Evolutionary conservation across 2,113 vertebrate genomes (phyloP).

Genomic region (Aleadryas rufinucha): DNA sequence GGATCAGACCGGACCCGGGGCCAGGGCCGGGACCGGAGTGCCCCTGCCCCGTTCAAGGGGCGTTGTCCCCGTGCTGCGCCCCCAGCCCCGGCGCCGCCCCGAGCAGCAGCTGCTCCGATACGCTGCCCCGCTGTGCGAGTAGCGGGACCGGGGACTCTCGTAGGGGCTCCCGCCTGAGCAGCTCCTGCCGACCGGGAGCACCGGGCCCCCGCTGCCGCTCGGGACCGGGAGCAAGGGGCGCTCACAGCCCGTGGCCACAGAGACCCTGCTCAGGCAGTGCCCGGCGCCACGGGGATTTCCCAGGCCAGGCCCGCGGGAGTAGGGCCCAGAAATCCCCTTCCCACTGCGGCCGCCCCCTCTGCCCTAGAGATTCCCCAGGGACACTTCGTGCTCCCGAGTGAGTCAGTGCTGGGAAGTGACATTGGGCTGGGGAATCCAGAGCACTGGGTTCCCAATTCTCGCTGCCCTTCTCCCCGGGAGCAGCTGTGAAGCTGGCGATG

Average conservation of each 20-base stretch:
- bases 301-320: background rate
- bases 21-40: too few species aligned
- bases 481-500: background rate
- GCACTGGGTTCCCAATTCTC: background rate
- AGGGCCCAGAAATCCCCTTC: background rate
- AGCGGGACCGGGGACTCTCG: background rate
- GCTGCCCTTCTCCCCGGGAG: background rate
- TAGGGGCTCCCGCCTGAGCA: background rate
- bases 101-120: background rate
- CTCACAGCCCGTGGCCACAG: background rate
- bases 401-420: conserved; percentile 1
- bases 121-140: background rate
- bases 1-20: background rate
- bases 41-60: background rate
- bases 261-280: too few species aligned
- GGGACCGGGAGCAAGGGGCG: background rate
- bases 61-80: background rate
- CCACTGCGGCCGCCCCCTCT: background rate
- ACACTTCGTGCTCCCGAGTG: background rate
- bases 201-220: background rate
- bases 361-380: background rate
- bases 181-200: background rate
- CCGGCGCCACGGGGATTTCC: background rate
- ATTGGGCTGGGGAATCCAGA: background rate
- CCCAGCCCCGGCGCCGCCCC: background rate